Base-by-base conservation (phyloP, 2,113 vertebrate genomes). In the Helogale parvula region DNA sequence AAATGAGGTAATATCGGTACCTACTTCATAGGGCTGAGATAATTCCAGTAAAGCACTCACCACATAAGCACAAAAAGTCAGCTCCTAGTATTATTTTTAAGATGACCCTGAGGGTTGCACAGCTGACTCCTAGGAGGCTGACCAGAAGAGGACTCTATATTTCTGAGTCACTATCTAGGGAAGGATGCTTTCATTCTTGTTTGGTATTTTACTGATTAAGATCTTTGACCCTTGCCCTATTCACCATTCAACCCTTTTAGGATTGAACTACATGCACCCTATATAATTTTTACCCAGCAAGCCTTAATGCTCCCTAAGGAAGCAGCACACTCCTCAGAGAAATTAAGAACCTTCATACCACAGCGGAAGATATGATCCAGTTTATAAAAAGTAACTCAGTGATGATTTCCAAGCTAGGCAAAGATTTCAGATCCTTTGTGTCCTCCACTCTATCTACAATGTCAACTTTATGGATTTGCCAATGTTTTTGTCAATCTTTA, bases 181-280 rank as follows among this genome's bases (percentile, higher is more conserved):
- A 90, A 95, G 11, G 31, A 21, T 68, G 41, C 33, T 88, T 95
- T 87, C 86, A 90, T 79, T 85, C 89, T 72, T 90, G 27, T 52
- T 65, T 83, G n/a, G 8, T 81, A 81, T 92, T 95, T 93, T 82
- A 91, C n/a, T 92, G 60, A 97, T 63, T 69, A 92, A 92, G 12
- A 33, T 90, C 80, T 69, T 57, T 27, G 45, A 47, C 50, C 81
- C 66, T 68, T 85, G 50, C 7, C 57, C 33, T 23, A 10, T 86
- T 87, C 15, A 92, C 21, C 52, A 89, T 81, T 92, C 60, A 94
- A 60, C 19, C 19, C 25, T 71, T 63, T 19, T 50, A 69, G 63
- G 41, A 63, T 31, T 88, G 35, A 97, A 88, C 81, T 60, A 77
- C 41, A 21, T 47, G 10, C 45, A 47, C 47, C 33, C 45, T 87